A percentile compares a stretch with the other conserved stretches of the same genome.
phyloP scores from a whole-genome alignment of 2,113 vertebrate species.

The Phylloscopus whistleri region DNA sequence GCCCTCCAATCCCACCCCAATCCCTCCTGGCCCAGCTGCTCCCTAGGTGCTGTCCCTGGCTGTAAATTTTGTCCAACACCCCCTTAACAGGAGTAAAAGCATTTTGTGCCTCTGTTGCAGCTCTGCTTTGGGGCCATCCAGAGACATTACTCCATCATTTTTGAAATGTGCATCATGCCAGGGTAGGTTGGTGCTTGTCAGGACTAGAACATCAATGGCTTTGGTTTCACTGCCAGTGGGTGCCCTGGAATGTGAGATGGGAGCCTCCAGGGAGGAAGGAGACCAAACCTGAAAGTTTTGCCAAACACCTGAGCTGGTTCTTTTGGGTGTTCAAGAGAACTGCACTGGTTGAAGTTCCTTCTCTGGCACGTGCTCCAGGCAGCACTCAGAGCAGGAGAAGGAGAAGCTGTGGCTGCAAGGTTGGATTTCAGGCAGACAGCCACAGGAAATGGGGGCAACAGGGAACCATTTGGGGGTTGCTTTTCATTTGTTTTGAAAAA shows the following conservation, averaged over 20 bases:
- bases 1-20: accelerated
- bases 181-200: not conserved
- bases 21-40: not conserved
- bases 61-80: not conserved
- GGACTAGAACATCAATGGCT: not conserved
- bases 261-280: not conserved
- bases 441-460: not conserved
- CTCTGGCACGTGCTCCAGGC: not conserved
- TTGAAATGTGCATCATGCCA: not conserved
- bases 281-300: not conserved
- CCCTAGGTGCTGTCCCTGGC: not conserved
- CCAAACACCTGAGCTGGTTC: not conserved
- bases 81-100: not conserved
- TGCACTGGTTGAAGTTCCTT: not conserved
- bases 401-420: not conserved
- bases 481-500: not conserved
- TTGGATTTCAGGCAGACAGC: not conserved
- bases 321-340: not conserved
- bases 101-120: not conserved
- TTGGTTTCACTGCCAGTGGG: not conserved
- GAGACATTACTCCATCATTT: not conserved
- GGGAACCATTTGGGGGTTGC: not conserved
- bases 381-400: not conserved
- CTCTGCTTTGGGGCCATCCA: not conserved
- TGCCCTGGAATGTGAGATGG: not conserved